Base-by-base conservation (phyloP, 1,140 invertebrate species). In the Aethina tumida region DNA sequence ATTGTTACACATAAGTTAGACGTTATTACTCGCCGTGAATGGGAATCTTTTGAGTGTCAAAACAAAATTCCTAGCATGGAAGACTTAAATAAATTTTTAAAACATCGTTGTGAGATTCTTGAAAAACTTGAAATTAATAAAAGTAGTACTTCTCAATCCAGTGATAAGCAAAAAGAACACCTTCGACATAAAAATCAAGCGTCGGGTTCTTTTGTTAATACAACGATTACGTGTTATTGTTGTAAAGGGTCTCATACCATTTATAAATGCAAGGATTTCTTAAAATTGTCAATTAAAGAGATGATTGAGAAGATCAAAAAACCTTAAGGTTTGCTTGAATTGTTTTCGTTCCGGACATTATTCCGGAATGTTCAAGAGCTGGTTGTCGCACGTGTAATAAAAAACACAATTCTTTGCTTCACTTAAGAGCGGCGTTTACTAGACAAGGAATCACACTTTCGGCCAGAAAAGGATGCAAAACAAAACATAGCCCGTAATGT, bases 1-100 rank as follows among this genome's bases (percentile, higher is more conserved):
- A 13, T 45, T 7, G 22, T 47, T 21, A 31, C 20, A 9, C 37
- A 15, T 16, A 55, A 50, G 46, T 41, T 55, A 9, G 52, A 50
- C 14, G 35, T 20, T 19, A 13, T 21, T 8, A 50, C 48, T 5
- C 29, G 29, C 20, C 35, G 39, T n/a, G 47, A 45, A 19, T 55
- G 49, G 51, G 45, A 56, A 24, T 45, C 32, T 17, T 17, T 13
- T 8, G 16, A 15, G 12, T 17, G 24, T 45, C 29, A 24, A 21
- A 27, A 20, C 4, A 37, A 24, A 4, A 17, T 43, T 26, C 20
- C 35, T 4, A 38, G 22, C 14, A 5, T 38, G 14, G 21, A 43
- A 15, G 15, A 39, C 30, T 35, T 44, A 24, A 19, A 27, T 10
- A 9, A 35, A 14, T 43, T 31, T 12, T 22, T 39, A n/a, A 28